phyloP scores from a whole-genome alignment of 2,888 invertebrate genomes.

The Dorcus hopei region DNA sequence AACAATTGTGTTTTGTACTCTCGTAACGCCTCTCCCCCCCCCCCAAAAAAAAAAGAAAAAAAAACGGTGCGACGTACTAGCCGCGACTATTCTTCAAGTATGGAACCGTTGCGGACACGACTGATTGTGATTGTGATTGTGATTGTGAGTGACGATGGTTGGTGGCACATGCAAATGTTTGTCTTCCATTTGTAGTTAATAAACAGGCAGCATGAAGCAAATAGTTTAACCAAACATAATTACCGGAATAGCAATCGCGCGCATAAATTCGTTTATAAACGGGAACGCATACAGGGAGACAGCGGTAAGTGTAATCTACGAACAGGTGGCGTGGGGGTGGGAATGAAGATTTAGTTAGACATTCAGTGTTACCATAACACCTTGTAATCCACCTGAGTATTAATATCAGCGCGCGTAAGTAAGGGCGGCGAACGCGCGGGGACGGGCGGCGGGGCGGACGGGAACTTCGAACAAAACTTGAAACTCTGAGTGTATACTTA shows the following conservation, averaged over 20 bases:
- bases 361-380: conserved; percentile 3
- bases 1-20: too few species aligned
- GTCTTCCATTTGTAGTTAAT: background rate
- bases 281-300: background rate
- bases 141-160: too few species aligned
- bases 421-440: background rate
- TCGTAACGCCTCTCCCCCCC: too few species aligned
- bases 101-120: too few species aligned
- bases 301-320: background rate
- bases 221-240: conserved; percentile 1
- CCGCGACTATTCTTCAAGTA: too few species aligned
- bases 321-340: background rate
- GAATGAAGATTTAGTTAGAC: conserved; percentile 14
- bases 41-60: too few species aligned
- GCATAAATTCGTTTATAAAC: background rate
- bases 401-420: conserved; percentile 9
- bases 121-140: too few species aligned
- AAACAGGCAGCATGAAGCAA: background rate
- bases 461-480: background rate
- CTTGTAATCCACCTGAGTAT: conserved; percentile 13
- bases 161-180: background rate
- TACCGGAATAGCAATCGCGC: background rate
- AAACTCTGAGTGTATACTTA: conserved; percentile 1
- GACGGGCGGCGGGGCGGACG: background rate
- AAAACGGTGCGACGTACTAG: too few species aligned